Evolutionary conservation across 2,113 vertebrate species (phyloP).

Genomic region (Melanocharis versteri): DNA sequence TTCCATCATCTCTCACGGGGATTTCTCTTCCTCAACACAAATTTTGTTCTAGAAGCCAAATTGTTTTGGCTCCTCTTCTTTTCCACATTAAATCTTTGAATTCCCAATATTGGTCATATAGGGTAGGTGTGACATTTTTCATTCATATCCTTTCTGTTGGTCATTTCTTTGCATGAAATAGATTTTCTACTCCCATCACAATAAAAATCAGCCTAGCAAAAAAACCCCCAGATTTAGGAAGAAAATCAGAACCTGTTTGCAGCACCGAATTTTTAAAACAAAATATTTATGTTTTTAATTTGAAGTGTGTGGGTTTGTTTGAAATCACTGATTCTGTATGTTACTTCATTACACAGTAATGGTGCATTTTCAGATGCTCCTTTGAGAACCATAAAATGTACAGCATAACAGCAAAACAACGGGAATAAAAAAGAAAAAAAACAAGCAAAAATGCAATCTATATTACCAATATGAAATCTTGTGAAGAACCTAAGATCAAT

Average conservation of each 20-base stretch:
- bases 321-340: background rate
- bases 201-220: background rate
- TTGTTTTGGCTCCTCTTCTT: background rate
- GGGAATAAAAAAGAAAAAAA: background rate
- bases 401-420: background rate
- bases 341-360: background rate
- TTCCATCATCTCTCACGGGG: background rate
- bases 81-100: background rate
- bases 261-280: background rate
- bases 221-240: background rate
- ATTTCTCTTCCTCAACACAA: background rate
- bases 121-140: background rate
- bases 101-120: fast-evolving
- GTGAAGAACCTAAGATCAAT: background rate
- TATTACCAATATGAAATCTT: background rate
- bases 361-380: background rate
- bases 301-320: background rate
- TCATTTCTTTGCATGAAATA: background rate
- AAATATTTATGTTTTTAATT: background rate
- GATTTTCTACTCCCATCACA: background rate
- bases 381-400: background rate
- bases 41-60: background rate
- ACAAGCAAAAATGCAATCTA: background rate
- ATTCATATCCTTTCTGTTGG: background rate
- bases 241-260: background rate